These are phyloP conservation scores for Cydia amplana DNA, from an alignment of 1,140 invertebrate genomes.

Conservation along the genomic window DNA sequence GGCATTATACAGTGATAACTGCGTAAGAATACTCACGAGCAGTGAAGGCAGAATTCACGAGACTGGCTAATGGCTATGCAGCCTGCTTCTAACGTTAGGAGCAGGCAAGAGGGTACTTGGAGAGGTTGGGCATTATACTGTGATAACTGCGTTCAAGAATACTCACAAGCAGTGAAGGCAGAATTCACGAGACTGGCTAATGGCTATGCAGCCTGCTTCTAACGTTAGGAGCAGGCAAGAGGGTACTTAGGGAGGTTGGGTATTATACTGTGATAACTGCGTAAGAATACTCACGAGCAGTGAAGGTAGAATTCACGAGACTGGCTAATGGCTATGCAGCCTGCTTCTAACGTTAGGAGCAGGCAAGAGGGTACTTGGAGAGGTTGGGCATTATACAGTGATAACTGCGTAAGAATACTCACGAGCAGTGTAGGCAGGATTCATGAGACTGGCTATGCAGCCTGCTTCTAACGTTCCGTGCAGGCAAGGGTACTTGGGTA, in stretches of 20 bases:
- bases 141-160: too few relatives aligned
- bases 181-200: too few relatives aligned
- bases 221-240: too few relatives aligned
- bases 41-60: conserved; percentile 90
- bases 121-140: conserved; percentile 60
- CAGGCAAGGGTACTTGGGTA: too few relatives aligned
- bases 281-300: conserved; percentile 80
- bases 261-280: neutral
- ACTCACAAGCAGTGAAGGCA: too few relatives aligned
- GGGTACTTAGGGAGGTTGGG: too few relatives aligned
- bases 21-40: conserved; percentile 78
- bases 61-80: conserved; percentile 86
- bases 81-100: conserved; percentile 87
- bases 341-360: conserved; percentile 85
- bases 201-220: too few relatives aligned
- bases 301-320: conserved; percentile 90
- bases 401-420: neutral
- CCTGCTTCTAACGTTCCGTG: too few relatives aligned
- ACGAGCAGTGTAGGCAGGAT: too few relatives aligned
- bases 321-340: conserved; percentile 87
- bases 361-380: conserved; percentile 87
- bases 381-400: conserved; percentile 47
- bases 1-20: neutral
- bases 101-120: conserved; percentile 86
- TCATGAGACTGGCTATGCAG: too few relatives aligned